Conservation (phyloP, 1,140 invertebrate species). For the Xylocopa sonorina region DNA sequence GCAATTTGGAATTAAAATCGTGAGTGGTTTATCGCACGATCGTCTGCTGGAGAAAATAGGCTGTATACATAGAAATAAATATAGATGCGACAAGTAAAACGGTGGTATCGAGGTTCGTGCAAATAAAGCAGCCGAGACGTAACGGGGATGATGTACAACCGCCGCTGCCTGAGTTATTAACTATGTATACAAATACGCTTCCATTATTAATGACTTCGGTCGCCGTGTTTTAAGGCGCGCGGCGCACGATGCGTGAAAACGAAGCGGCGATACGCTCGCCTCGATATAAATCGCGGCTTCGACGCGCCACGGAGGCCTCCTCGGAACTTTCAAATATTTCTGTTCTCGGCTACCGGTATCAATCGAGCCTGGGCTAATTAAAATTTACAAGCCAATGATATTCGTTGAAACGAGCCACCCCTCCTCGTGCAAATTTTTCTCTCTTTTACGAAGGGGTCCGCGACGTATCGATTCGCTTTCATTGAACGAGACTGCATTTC, state of each 20-base stretch:
- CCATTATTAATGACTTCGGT: slow-evolving; percentile 43
- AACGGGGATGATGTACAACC: slow-evolving; percentile 38
- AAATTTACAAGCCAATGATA: slow-evolving; percentile 12
- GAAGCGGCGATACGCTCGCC: background rate
- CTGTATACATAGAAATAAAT: too few species aligned
- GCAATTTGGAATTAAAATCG: too few species aligned
- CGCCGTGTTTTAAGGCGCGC: slow-evolving; percentile 29
- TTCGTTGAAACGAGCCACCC: background rate
- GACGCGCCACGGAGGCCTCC: background rate
- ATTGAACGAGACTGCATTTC: background rate
- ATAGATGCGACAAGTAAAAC: background rate
- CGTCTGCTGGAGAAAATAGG: too few species aligned
- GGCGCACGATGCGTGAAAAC: slow-evolving; percentile 27
- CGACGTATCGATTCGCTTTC: background rate
- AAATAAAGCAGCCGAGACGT: slow-evolving; percentile 29
- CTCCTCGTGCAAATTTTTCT: background rate
- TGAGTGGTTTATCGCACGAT: too few species aligned
- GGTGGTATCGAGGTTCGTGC: slow-evolving; percentile 13
- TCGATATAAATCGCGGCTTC: slow-evolving; percentile 29
- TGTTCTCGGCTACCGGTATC: background rate
- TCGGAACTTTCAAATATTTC: slow-evolving; percentile 5
- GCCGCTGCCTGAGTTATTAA: slow-evolving; percentile 39
- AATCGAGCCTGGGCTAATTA: slow-evolving; percentile 21
- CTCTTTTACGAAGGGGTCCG: background rate
- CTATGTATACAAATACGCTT: slow-evolving; percentile 44